Evolutionary conservation across 2,113 vertebrate species (phyloP), one percentile per base, ranked within the genome.

Genomic region (Mormoops blainvillei): DNA sequence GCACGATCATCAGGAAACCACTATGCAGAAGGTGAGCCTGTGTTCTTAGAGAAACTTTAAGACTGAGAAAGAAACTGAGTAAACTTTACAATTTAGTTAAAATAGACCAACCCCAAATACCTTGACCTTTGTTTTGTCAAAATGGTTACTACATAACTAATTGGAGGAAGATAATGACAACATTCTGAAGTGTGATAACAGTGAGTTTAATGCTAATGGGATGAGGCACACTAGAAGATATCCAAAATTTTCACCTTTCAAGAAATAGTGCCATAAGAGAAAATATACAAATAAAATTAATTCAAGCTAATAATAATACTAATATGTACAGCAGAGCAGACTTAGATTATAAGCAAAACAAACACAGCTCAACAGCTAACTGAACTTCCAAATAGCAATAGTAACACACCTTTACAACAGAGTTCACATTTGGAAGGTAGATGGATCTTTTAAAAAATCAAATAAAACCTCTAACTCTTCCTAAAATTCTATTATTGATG

Each of bases 11-110:
- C 2, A 0, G 67, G 36, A 74, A 43, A 26, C 2, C 43, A 20
- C 56, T 10, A 1, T 2, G 16, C 7, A 12, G 15, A 11, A 12
- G 5, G 4, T 4, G 0, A 10, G 0, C 4, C 50, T 19, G 5
- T 54, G 26, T 12, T 68, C 36, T 54, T 15, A 50, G 58, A 70
- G 31, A 43, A 41, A 4, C 7, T 19, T 20, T 19, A 31, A 28
- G 31, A 36, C 28, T 3, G 19, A 38, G 28, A 38, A 50, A 54
- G 48, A 36, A 65, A n/a, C 1, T 0, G 0, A 61, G 31, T 8
- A 41, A 45, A 45, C 4, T 61, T 61, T 18, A 3, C 33, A 18
- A 7, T 74, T 31, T 18, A 48, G 11, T 52, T 10, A 45, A 56
- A 78, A n/a, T 1, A 50, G 31, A 18, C 7, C 22, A 31, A 20